Conservation (phyloP, 2,113 vertebrate species). For the Oncorhynchus tshawytscha region DNA sequence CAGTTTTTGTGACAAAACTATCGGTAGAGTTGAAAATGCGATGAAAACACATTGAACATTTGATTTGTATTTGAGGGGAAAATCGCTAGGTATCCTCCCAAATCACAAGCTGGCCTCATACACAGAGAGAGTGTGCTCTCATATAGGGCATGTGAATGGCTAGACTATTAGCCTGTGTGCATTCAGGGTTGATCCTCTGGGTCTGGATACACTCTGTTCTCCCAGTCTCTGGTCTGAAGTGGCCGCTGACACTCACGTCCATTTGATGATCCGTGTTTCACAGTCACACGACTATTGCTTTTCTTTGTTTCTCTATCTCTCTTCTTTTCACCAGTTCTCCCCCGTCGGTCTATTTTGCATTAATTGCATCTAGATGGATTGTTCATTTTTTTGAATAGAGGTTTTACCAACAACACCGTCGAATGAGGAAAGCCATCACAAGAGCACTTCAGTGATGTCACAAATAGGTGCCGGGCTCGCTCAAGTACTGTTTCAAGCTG, state of each 20-base stretch:
- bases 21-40: too few relatives aligned
- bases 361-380: slow-evolving; percentile 61
- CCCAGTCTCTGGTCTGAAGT: slow-evolving; percentile 36
- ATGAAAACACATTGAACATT: too few relatives aligned
- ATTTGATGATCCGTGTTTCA: slow-evolving; percentile 37
- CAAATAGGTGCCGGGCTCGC: slow-evolving; percentile 35
- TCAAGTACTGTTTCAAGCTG: slow-evolving; percentile 40
- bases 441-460: slow-evolving; percentile 47
- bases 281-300: slow-evolving; percentile 47
- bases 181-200: neutral
- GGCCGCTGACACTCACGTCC: slow-evolving; percentile 47
- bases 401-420: slow-evolving; percentile 27
- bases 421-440: slow-evolving; percentile 35
- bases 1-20: too few relatives aligned
- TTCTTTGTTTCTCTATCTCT: slow-evolving; percentile 31
- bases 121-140: neutral
- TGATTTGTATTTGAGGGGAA: neutral
- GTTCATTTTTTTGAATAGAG: slow-evolving; percentile 48
- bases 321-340: slow-evolving; percentile 61
- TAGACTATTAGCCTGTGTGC: slow-evolving; percentile 41
- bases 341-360: slow-evolving; percentile 59
- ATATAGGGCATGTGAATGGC: slow-evolving; percentile 13
- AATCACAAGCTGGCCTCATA: neutral
- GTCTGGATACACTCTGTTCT: neutral
- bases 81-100: neutral